Evolutionary conservation across 2,797 vertebrate species (phyloP).

Genomic region (Rhabdophis nuchalis): DNA sequence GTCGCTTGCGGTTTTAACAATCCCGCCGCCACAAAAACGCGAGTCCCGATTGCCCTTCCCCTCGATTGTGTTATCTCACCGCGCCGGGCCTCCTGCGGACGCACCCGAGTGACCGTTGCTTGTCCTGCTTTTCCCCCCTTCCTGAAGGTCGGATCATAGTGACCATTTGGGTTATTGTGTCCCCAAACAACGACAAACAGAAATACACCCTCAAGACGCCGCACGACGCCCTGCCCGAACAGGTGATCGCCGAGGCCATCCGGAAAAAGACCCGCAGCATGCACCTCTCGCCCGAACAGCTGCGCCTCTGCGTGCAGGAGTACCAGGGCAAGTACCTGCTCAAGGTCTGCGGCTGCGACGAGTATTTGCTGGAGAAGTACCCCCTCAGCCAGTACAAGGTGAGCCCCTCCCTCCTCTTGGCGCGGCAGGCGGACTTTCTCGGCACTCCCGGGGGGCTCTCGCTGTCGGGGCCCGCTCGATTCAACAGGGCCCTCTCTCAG

Average conservation of each 20-base stretch:
- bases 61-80: background rate
- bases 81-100: fast-evolving
- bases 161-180: conserved; percentile 81
- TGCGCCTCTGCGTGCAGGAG: conserved; percentile 77
- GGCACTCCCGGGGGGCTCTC: background rate
- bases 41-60: conserved; percentile 43
- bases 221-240: conserved; percentile 77
- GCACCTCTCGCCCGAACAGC: conserved; percentile 79
- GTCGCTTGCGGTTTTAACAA: background rate
- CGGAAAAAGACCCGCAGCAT: conserved; percentile 78
- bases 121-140: conserved; percentile 15
- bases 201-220: conserved; percentile 77
- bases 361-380: conserved; percentile 78
- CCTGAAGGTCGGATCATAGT: conserved; percentile 74
- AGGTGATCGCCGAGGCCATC: conserved; percentile 74
- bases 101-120: background rate
- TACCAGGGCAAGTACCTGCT: conserved; percentile 81
- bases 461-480: background rate
- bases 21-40: background rate
- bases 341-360: conserved; percentile 78
- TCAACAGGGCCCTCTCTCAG: background rate
- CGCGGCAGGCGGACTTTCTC: conserved; percentile 34
- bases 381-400: conserved; percentile 83
- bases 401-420: conserved; percentile 10
- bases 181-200: conserved; percentile 79